Evolutionary conservation across 2,113 vertebrate genomes (phyloP).

Genomic region (Callaeas wilsoni): DNA sequence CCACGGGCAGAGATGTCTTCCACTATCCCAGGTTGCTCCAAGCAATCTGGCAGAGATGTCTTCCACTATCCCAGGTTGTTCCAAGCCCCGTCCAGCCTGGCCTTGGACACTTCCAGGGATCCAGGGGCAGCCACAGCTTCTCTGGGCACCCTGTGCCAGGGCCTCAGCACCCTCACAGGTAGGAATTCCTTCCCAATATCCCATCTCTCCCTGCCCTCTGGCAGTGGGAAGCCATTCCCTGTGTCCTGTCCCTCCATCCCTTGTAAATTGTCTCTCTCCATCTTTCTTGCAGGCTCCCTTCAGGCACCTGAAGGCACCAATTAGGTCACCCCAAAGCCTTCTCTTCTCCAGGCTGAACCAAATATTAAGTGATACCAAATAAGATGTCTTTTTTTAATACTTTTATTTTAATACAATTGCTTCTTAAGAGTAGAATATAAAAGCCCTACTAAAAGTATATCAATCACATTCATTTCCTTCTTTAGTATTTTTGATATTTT

Average conservation of each 20-base stretch:
- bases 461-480: background rate
- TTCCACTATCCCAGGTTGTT: rapidly evolving
- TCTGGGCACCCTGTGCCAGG: background rate
- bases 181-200: rapidly evolving
- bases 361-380: background rate
- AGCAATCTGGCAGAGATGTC: too few species aligned
- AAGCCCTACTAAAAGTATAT: background rate
- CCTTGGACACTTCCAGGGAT: background rate
- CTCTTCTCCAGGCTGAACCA: background rate
- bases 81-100: rapidly evolving
- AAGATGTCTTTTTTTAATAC: background rate
- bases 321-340: background rate
- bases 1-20: background rate
- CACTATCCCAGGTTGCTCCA: background rate
- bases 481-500: background rate
- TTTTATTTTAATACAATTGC: background rate
- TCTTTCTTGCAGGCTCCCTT: background rate
- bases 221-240: background rate
- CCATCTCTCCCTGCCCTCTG: rapidly evolving
- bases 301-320: background rate
- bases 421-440: background rate
- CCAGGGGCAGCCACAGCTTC: background rate
- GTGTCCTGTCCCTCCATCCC: background rate
- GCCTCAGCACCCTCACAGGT: rapidly evolving
- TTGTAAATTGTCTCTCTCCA: background rate